These are phyloP conservation scores for Caenorhabditis doughertyi DNA, from an alignment of 2,888 invertebrate genomes.

Conservation along the genomic window DNA sequence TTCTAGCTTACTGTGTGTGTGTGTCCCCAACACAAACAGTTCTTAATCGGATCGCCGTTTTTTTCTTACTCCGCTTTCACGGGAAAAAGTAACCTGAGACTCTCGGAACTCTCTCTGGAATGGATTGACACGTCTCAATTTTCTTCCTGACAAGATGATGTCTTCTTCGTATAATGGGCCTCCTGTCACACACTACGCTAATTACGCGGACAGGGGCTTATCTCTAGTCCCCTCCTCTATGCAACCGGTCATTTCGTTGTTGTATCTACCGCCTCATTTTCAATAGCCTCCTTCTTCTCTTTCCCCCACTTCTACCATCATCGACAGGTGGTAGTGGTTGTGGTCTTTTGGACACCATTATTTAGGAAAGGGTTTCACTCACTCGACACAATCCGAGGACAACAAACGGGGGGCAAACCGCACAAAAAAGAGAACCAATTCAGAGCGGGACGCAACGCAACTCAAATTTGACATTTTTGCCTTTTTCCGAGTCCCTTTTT, in stretches of 20 bases:
- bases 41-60: conserved; percentile 1
- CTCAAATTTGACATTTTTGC: conserved; percentile 42
- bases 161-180: not conserved
- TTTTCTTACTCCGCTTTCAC: too few species aligned
- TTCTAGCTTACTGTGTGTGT: conserved; percentile 53
- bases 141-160: conserved; percentile 9
- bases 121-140: not conserved
- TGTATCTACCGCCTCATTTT: too few species aligned
- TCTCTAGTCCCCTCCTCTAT: not conserved
- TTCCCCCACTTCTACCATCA: not conserved
- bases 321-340: conserved; percentile 18
- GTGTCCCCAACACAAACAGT: not conserved
- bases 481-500: conserved; percentile 8
- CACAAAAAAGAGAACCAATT: not conserved
- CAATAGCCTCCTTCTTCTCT: conserved; percentile 9
- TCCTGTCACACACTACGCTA: conserved; percentile 9
- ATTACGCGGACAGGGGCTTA: conserved; percentile 45
- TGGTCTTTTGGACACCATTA: conserved; percentile 26
- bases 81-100: not conserved
- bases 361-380: conserved; percentile 3
- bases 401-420: not conserved
- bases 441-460: not conserved
- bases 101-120: too few species aligned
- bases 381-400: not conserved
- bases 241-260: too few species aligned